Conservation (phyloP, 2,113 vertebrate species). For the Actenoides hombroni region DNA sequence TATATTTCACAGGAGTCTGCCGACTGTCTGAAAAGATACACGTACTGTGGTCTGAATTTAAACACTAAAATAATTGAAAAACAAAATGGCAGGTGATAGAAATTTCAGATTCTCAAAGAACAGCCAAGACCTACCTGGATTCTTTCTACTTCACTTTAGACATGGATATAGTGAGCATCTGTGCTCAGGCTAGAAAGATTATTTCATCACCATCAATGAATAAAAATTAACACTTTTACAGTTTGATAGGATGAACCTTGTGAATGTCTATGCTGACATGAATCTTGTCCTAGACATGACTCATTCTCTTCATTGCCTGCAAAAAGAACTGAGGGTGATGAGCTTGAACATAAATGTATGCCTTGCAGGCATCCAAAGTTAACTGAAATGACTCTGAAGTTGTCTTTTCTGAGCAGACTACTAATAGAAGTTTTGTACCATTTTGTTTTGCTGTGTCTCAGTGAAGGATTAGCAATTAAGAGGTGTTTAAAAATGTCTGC, state of each 20-base stretch:
- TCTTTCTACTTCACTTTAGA: background rate
- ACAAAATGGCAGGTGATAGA: background rate
- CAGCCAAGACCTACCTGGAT: background rate
- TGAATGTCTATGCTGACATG: background rate
- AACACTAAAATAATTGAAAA: background rate
- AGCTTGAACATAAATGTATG: fast-evolving
- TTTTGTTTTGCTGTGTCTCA: background rate
- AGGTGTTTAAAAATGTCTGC: background rate
- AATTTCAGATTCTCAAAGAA: background rate
- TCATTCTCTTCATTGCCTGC: background rate
- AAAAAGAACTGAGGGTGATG: background rate
- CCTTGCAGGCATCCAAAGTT: background rate
- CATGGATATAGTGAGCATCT: background rate
- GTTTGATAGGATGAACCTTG: background rate
- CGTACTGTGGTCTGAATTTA: background rate
- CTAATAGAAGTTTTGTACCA: background rate
- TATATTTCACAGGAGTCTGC: background rate
- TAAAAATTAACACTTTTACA: background rate
- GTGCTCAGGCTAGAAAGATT: background rate
- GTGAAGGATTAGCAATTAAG: background rate
- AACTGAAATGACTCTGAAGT: background rate
- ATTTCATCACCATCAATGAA: background rate
- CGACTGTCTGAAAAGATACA: background rate
- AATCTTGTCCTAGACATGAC: background rate
- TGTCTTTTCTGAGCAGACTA: background rate